These are phyloP conservation scores for Scaptomyza polygonia DNA, from an alignment of 2,888 invertebrate species.

Conservation along the genomic window DNA sequence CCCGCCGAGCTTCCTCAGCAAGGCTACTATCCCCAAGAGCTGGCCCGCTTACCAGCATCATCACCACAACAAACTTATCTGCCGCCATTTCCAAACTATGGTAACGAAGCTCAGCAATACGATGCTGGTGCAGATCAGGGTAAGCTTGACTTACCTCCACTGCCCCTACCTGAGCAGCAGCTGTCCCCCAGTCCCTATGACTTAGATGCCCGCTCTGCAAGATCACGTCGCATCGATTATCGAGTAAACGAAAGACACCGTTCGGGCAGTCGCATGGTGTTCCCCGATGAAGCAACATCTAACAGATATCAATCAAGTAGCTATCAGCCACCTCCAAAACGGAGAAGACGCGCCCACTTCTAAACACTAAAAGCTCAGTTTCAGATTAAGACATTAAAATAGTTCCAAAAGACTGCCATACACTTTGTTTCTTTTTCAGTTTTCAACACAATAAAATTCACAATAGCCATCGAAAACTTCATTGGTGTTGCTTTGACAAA, in stretches of 20 bases:
- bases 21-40: conserved; percentile 13
- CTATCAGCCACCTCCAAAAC: conserved; percentile 48
- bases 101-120: conserved; percentile 28
- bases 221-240: conserved; percentile 45
- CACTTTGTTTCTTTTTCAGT: conserved; percentile 18
- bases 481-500: conserved; percentile 17
- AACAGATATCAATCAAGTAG: conserved; percentile 36
- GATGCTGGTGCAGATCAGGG: conserved; percentile 26
- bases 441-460: conserved; percentile 53
- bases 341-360: conserved; percentile 37
- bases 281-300: conserved; percentile 44
- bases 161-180: conserved; percentile 61
- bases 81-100: conserved; percentile 50
- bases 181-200: conserved; percentile 38
- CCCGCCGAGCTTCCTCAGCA: conserved; percentile 3
- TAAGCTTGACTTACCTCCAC: conserved; percentile 52
- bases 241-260: conserved; percentile 59
- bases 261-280: conserved; percentile 53
- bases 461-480: conserved; percentile 37
- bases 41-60: neutral
- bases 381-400: conserved; percentile 64
- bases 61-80: conserved; percentile 32
- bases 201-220: conserved; percentile 57
- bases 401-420: conserved; percentile 58
- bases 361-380: conserved; percentile 1